A percentile compares a stretch with the other conserved stretches of the same genome.
These are phyloP conservation scores for Agrochola macilenta DNA, from an alignment of 2,888 invertebrate species.

Conservation along the genomic window DNA sequence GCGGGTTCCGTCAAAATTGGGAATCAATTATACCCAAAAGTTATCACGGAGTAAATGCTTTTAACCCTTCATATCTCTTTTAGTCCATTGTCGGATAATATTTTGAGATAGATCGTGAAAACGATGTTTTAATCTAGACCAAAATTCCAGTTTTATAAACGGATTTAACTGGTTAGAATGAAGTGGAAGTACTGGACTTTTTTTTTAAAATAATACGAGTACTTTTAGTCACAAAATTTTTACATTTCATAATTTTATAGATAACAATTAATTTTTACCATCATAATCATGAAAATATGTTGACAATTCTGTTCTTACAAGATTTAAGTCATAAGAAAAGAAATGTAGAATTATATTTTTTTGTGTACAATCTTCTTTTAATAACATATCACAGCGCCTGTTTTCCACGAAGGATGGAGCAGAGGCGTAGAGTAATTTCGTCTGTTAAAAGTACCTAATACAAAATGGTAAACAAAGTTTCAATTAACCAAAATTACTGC, in stretches of 20 bases:
- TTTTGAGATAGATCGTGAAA: slow-evolving; percentile 38
- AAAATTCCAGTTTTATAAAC: not conserved
- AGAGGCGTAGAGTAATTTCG: not conserved
- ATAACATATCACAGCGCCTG: not conserved
- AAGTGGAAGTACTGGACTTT: not conserved
- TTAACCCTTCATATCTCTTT: slow-evolving; percentile 48
- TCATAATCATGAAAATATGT: not conserved
- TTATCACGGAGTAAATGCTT: slow-evolving; percentile 53
- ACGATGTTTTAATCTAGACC: slow-evolving; percentile 27
- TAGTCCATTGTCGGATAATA: slow-evolving; percentile 41
- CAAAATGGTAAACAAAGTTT: not conserved
- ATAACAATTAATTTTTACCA: too few relatives aligned
- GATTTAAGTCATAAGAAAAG: slow-evolving; percentile 35
- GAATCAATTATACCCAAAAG: slow-evolving; percentile 62
- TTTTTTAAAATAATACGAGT: too few relatives aligned
- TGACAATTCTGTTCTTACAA: slow-evolving; percentile 31
- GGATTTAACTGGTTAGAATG: not conserved
- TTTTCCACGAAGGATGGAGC: not conserved
- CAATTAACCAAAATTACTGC: slow-evolving; percentile 72
- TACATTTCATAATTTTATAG: too few relatives aligned
- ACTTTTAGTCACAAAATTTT: too few relatives aligned
- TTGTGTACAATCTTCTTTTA: not conserved
- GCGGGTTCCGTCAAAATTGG: slow-evolving; percentile 51
- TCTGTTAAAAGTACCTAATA: not conserved
- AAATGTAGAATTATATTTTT: not conserved